Base-by-base conservation (phyloP, 1,140 invertebrate species). In the Ceratina japonica region DNA sequence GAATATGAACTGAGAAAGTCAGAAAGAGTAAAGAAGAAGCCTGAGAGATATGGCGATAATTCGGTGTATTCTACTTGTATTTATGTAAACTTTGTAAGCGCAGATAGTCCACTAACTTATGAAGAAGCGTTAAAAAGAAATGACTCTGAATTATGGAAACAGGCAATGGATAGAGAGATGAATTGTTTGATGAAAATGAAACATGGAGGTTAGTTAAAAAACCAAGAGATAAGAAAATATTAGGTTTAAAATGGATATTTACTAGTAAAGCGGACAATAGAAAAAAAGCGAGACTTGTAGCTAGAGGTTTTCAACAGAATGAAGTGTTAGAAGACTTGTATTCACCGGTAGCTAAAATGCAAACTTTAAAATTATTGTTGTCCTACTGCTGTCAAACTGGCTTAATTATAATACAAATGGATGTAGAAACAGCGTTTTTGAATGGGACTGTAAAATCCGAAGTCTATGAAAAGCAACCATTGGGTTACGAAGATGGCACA, bases 281-380 rank as follows among this genome's bases (percentile, higher is more conserved):
- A n/a, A 44, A 44, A 0, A 75, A 78, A 59, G 69, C 80, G 0
- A 77, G 74, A 31, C 24, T 77, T 16, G 70, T 72, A 1, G 70
- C 24, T 16, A 68, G 75, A 66, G 75, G 80, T 2, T 81, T 81
- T 52, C 80, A 81, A 61, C 80, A 81, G 51, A 54, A 8, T n/a
- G 52, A 81, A 18, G 20, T 52, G 63, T n/a, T 78, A 37, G 56
- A 66, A 10, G 70, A 81, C n/a, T 4, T 58, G 2, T 58, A 58
- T 18, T 58, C 54, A 7, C 54, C 54, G n/a, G 54, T 58, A 1
- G 54, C 54, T 58, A 58, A 4, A 31, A 4, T 31, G 4, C 27
- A 31, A 4, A 31, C 27, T 4, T 31, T 31, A 31, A 31, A 31
- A 31, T 4, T 31, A 31, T 31, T 31, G 4, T 31, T 31, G 27